Base-by-base conservation (phyloP, 1,140 invertebrate species). In the Arctopsyche grandis region DNA sequence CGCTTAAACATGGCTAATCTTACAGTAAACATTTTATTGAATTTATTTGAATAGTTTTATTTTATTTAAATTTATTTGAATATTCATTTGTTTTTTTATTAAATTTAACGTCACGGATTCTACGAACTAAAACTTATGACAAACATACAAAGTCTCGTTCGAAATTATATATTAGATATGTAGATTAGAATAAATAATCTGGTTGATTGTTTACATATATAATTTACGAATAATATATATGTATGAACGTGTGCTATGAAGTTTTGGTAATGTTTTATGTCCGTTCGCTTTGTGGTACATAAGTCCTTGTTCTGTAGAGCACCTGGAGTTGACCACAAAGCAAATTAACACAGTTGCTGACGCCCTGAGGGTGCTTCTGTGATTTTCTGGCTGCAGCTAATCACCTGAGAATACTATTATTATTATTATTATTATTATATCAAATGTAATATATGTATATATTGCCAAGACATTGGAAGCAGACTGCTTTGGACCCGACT, bases 281-380 rank as follows among this genome's bases (percentile, higher is more conserved):
- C 9, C n/a, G 19, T 10, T 66, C 10, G 3, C 63, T 66, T 66
- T 66, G 63, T 66, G 21, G 22, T 12, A 7, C 7, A 38, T 38
- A 24, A 22, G 58, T 19, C 14, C 48, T 12, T 12, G 48, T 52
- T 52, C 48, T 52, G 48, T 52, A 26, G 19, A 52, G 43, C 70
- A 73, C 43, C 70, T 73, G 70, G 70, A 46, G n/a, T 56, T 56
- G 71, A 74, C 71, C 48, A 22, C 71, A 74, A 74, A 74, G 71
- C 16, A 21, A 22, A 56, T 56, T 22, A 56, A 58, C 71, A 44
- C 66, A 16, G 22, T 71, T 71, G 14, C 9, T 24, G 22, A 12
- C 63, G 29, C n/a, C 14, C 69, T 22, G 26, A 16, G 24, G n/a
- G 43, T 44, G 43, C 19, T n/a, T 5, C 10, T 21, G 48, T 74